Base-by-base conservation (phyloP, 2,888 invertebrate species). In the Philaethria dido region DNA sequence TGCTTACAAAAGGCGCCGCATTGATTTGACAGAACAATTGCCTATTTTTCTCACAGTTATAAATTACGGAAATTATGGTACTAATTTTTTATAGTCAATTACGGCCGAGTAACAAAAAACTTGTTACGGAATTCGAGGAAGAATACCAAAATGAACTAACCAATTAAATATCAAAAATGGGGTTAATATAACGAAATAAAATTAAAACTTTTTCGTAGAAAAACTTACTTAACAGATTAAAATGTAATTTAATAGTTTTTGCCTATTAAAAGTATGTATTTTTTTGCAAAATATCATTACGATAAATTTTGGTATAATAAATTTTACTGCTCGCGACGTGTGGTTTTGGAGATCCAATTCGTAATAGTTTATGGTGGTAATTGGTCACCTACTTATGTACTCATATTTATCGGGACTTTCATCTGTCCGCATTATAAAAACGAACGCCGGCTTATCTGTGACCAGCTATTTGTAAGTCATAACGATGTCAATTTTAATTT, bases 1-100 rank as follows among this genome's bases (percentile, higher is more conserved):
- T 20, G 42, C 22, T 62, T 16, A 64, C 42, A 57, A 65, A 67
- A 62, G 75, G 74, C 69, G 64, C 65, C 70, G 67, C 78, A 77
- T 64, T 55, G 74, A 77, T 83, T 85, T 83, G 83, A 83, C 79
- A 78, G 82, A 86, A 87, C 87, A 88, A 89, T 89, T 81, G 84
- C 80, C 75, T 77, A 72, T 77, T 80, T n/a, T 88, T 89, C 87
- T 82, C 87, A 86, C 57, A 65, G 14, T 80, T 77, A 83, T 82
- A 78, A 79, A 79, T 80, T 78, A 79, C 79, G 82, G 83, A 84
- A 86, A 83, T 82, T 60, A 80, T 74, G 77, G 50, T 68, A 59
- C 42, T 60, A 64, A 59, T 42, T 52, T 60, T 66, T 63, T 67
- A 42, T 48, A 33, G 13, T 47, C 44, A 47, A 62, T 63, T 75